Evolutionary conservation across 2,797 vertebrate species (phyloP).

Genomic region (Gorsachius magnificus): DNA sequence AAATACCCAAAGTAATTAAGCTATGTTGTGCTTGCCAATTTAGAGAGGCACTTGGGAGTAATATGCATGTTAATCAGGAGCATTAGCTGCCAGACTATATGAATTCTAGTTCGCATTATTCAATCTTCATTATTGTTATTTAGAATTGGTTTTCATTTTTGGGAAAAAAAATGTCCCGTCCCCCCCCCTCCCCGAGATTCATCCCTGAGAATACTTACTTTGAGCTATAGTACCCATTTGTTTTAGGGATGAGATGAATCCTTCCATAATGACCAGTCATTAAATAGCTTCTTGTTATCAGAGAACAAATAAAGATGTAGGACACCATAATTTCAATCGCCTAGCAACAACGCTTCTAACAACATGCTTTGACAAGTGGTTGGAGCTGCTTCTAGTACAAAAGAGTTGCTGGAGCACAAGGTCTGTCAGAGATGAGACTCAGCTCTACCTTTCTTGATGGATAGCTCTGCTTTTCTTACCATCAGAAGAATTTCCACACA

Average conservation of each 20-base stretch:
- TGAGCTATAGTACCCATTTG: not conserved
- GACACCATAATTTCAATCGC: not conserved
- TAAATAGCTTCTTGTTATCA: not conserved
- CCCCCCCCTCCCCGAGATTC: not conserved
- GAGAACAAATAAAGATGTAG: not conserved
- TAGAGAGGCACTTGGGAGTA: not conserved
- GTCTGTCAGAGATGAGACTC: not conserved
- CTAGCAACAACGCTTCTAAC: not conserved
- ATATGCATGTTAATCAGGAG: not conserved
- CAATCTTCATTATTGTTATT: not conserved
- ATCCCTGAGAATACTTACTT: not conserved
- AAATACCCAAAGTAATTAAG: constrained; percentile 18
- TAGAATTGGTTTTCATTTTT: not conserved
- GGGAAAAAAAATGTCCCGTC: not conserved
- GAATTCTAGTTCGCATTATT: not conserved
- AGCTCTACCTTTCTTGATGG: not conserved
- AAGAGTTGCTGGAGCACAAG: not conserved
- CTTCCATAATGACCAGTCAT: not conserved
- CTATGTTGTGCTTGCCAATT: not conserved
- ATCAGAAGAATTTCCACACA: not conserved
- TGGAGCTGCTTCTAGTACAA: not conserved
- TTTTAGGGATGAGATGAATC: not conserved
- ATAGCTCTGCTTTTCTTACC: not conserved
- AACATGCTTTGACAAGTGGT: not conserved
- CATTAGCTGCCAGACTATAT: not conserved